Conservation (phyloP, 2,113 vertebrate species). For the Callithrix jacchus region DNA sequence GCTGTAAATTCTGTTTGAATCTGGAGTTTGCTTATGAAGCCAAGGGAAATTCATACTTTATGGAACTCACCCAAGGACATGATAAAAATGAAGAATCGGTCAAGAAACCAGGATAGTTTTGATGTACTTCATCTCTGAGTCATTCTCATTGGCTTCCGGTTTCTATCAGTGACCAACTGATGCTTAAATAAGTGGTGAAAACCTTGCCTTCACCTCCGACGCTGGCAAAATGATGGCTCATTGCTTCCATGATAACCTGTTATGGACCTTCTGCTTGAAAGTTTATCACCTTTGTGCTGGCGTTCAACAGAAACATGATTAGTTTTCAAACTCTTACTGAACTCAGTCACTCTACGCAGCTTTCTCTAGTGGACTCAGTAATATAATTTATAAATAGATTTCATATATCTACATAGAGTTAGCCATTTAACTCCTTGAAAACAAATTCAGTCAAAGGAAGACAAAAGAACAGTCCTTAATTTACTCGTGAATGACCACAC, state of each 20-base stretch:
- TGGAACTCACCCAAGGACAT: not conserved
- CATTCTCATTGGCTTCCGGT: rapidly evolving
- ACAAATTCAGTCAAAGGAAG: not conserved
- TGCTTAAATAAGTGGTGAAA: not conserved
- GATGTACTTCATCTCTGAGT: not conserved
- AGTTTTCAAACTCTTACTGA: not conserved
- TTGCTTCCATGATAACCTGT: not conserved
- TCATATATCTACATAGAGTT: not conserved
- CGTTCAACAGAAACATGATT: not conserved
- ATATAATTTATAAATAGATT: not conserved
- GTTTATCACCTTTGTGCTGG: not conserved
- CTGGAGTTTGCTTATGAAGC: not conserved
- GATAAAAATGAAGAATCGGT: not conserved
- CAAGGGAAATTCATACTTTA: not conserved
- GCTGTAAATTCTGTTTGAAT: not conserved
- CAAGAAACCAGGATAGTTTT: not conserved
- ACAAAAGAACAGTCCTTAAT: not conserved
- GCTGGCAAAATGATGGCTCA: not conserved
- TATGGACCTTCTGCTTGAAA: not conserved
- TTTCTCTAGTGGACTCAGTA: not conserved
- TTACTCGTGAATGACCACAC: not conserved
- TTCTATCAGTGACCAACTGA: not conserved
- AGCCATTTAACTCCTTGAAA: not conserved
- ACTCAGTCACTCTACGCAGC: not conserved
- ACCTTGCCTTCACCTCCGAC: rapidly evolving